Evolutionary conservation across 2,888 invertebrate species (phyloP).

Genomic region (Drosophila tripunctata): DNA sequence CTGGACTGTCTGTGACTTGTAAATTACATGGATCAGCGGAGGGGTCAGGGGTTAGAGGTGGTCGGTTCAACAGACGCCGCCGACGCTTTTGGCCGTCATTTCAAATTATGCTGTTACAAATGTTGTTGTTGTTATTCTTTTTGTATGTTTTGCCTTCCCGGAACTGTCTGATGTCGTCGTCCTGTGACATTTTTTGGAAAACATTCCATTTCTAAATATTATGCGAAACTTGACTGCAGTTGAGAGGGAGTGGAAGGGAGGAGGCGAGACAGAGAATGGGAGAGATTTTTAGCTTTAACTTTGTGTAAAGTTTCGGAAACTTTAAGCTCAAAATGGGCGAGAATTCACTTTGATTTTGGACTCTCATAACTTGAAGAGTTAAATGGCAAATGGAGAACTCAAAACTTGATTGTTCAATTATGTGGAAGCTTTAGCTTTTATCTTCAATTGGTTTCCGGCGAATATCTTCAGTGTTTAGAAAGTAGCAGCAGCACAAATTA

Average conservation of each 20-base stretch:
- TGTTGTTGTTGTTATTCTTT: constrained; percentile 19
- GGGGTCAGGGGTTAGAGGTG: constrained; percentile 23
- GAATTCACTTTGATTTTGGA: constrained; percentile 35
- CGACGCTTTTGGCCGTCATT: constrained; percentile 28
- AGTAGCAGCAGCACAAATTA: background rate
- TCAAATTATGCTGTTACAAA: constrained; percentile 73
- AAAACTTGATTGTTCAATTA: constrained; percentile 30
- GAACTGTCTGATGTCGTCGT: constrained; percentile 33
- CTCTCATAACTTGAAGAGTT: constrained; percentile 35
- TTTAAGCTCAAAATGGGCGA: constrained; percentile 5
- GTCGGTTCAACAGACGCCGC: background rate
- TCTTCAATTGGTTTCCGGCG: constrained; percentile 26
- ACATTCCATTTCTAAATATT: constrained; percentile 29
- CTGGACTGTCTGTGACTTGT: constrained; percentile 25
- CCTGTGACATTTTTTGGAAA: constrained; percentile 41
- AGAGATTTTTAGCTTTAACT: constrained; percentile 18
- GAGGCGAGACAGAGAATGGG: background rate
- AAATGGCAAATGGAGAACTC: constrained; percentile 3
- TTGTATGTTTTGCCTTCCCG: constrained; percentile 14
- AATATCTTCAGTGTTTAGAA: background rate
- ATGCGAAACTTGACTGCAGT: constrained; percentile 39
- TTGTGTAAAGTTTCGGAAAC: constrained; percentile 22
- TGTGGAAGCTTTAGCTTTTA: constrained; percentile 38
- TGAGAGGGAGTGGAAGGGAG: background rate
- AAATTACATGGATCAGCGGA: constrained; percentile 1